These are phyloP conservation scores for Lycodopsis pacificus DNA, from an alignment of 2,797 vertebrate genomes.

Conservation along the genomic window DNA sequence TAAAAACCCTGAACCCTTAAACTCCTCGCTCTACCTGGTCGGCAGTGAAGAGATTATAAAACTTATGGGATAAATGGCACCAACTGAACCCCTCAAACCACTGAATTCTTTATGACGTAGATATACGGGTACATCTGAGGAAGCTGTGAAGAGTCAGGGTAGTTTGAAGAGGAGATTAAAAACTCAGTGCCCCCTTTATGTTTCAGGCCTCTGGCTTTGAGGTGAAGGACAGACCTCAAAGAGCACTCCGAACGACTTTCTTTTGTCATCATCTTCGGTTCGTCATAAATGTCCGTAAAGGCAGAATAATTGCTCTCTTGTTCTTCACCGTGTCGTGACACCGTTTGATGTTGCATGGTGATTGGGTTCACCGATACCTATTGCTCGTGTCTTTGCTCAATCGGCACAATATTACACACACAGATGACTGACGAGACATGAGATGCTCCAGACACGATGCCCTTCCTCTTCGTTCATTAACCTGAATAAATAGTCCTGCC, in stretches of 20 bases:
- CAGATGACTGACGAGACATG: conserved; percentile 26
- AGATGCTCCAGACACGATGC: conserved; percentile 20
- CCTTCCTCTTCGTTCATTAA: conserved; percentile 36
- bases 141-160: conserved; percentile 9
- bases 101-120: conserved; percentile 49
- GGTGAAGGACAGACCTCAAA: conserved; percentile 58
- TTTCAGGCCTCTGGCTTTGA: conserved; percentile 31
- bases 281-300: conserved; percentile 62
- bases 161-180: conserved; percentile 46
- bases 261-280: conserved; percentile 42
- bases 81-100: conserved; percentile 31
- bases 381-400: conserved; percentile 36
- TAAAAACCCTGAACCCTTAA: not conserved
- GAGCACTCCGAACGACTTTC: conserved; percentile 45
- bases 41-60: conserved; percentile 20
- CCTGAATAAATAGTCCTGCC: conserved; percentile 40
- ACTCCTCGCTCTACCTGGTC: not conserved
- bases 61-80: conserved; percentile 31
- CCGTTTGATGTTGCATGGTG: conserved; percentile 53
- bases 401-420: conserved; percentile 32
- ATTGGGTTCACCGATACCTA: conserved; percentile 44
- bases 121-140: conserved; percentile 19
- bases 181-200: conserved; percentile 16
- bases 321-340: conserved; percentile 51
- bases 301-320: conserved; percentile 64